phyloP scores from a whole-genome alignment of 2,113 vertebrate species.

The Calyptommatus sinebrachiatus region DNA sequence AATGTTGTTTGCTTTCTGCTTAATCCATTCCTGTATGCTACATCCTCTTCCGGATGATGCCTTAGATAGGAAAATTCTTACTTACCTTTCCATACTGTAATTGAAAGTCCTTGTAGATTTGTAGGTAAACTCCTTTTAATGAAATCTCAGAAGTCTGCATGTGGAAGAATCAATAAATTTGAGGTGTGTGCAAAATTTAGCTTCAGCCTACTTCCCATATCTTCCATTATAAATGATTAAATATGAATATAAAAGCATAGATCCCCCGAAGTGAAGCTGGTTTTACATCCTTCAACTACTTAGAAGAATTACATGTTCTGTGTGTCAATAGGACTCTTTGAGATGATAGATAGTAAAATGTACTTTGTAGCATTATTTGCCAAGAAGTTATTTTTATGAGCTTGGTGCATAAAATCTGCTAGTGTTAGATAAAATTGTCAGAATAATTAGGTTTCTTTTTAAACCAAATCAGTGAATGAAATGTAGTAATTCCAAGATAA shows the following conservation, averaged over 20 bases:
- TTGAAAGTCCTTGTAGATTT: too few relatives aligned
- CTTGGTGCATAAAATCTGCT: constrained; percentile 59
- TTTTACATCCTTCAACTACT: constrained; percentile 41
- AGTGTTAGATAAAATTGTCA: constrained; percentile 65
- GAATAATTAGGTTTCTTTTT: constrained; percentile 63
- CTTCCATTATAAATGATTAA: constrained; percentile 32
- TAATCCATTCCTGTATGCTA: too few relatives aligned
- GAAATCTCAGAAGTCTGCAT: background rate
- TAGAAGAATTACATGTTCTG: constrained; percentile 38
- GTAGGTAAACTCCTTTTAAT: background rate
- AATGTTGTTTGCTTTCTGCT: too few relatives aligned
- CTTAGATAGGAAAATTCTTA: background rate
- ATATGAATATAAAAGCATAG: constrained; percentile 12
- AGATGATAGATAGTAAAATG: constrained; percentile 55
- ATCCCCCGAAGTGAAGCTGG: constrained; percentile 33
- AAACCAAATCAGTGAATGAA: constrained; percentile 52
- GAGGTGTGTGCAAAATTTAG: constrained; percentile 10
- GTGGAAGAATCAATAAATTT: constrained; percentile 12
- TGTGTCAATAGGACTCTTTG: constrained; percentile 41
- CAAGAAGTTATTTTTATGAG: constrained; percentile 53
- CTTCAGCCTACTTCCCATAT: background rate
- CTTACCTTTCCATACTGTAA: background rate
- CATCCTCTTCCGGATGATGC: too few relatives aligned
- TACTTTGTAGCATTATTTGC: constrained; percentile 50
- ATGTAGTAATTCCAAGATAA: constrained; percentile 51